Conservation (phyloP, 1,140 invertebrate species). For the Drosophila takahashii region DNA sequence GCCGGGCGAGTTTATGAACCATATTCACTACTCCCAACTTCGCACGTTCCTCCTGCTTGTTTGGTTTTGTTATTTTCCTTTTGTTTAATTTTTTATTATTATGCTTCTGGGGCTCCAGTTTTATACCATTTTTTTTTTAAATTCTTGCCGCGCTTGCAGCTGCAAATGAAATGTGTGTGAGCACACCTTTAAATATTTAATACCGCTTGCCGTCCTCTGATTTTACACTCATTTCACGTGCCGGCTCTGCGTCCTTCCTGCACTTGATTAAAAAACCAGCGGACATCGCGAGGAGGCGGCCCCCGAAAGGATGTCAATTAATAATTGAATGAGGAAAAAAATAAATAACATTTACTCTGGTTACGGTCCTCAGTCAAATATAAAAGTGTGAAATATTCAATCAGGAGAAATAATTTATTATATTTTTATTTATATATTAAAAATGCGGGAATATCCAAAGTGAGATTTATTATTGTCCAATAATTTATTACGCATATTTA, state of each 20-base stretch:
- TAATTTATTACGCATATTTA: constrained; percentile 11
- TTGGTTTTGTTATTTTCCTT: constrained; percentile 53
- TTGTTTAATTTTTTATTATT: constrained; percentile 71
- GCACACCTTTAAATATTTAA: constrained; percentile 72
- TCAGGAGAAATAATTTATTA: constrained; percentile 27
- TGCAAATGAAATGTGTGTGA: constrained; percentile 54
- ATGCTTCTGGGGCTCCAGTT: constrained; percentile 42
- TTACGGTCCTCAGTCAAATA: constrained; percentile 37
- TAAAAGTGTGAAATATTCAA: constrained; percentile 42
- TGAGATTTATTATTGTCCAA: constrained; percentile 15
- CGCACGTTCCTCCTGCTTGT: background rate
- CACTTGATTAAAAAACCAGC: constrained; percentile 49
- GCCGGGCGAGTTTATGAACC: constrained; percentile 56
- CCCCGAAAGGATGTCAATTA: constrained; percentile 42
- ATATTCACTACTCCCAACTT: constrained; percentile 21
- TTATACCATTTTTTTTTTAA: constrained; percentile 15
- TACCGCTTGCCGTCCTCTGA: constrained; percentile 60
- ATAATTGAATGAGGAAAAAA: constrained; percentile 44
- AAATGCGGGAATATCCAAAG: background rate
- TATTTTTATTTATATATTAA: constrained; percentile 1
- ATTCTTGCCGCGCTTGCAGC: constrained; percentile 30
- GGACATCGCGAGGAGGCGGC: background rate
- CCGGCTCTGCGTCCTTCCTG: constrained; percentile 16
- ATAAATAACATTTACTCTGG: constrained; percentile 16
- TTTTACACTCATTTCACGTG: constrained; percentile 53